Conservation (phyloP, 64 coral and sea anemone genomes). For the Pocillopora damicornis region DNA sequence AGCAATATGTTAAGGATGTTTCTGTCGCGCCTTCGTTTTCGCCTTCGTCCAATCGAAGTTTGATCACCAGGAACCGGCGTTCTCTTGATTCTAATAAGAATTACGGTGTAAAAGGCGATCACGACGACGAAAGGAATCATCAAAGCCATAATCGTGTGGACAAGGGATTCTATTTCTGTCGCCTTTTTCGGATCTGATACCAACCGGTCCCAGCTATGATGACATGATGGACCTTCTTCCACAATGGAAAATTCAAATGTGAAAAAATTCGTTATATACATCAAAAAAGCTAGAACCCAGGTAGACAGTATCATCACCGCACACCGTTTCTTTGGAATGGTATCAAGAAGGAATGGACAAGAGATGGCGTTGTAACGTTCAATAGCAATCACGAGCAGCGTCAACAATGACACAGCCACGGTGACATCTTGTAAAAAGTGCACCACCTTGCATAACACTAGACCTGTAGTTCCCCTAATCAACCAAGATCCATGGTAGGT, state of each 20-base stretch:
- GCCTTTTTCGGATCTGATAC: background rate
- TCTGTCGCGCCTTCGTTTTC: background rate
- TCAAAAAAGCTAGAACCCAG: background rate
- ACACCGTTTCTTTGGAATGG: background rate
- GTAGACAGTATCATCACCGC: background rate
- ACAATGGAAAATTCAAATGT: background rate
- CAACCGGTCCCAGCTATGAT: conserved; percentile 9
- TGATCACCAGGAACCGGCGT: background rate
- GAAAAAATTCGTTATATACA: background rate
- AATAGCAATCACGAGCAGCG: conserved; percentile 10
- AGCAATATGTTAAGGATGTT: conserved; percentile 4
- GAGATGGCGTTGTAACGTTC: conserved; percentile 26
- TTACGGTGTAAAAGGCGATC: background rate
- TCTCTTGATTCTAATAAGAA: conserved; percentile 3
- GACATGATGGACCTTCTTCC: background rate
- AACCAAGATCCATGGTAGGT: background rate
- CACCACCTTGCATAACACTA: background rate
- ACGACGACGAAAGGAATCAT: conserved; percentile 1
- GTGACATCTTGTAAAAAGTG: conserved; percentile 18
- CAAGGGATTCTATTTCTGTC: conserved; percentile 11
- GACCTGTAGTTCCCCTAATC: background rate
- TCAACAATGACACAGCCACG: conserved; percentile 5
- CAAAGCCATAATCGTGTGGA: background rate
- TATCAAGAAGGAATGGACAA: background rate
- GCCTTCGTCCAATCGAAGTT: background rate